Evolutionary conservation across 2,797 vertebrate species (phyloP), one percentile per base, ranked within the genome.

Genomic region (Enteromius afrohamiltoni): DNA sequence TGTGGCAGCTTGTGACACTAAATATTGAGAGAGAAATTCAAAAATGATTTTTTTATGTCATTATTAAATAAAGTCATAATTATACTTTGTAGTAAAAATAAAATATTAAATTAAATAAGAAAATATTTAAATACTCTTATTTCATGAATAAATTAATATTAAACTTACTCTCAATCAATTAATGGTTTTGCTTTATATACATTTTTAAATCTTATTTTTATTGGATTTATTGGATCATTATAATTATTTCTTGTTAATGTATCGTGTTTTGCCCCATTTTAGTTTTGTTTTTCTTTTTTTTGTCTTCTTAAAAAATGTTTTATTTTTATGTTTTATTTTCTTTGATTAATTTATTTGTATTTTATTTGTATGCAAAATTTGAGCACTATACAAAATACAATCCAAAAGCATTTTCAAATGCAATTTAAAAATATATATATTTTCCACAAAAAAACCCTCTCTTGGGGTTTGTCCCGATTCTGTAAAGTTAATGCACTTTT

Each of bases 401-500:
- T 42, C 13, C 37, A 23, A 69, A 69, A 69, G 37, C 7, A 8
- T 29, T 64, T 64, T 17, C 4, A 29, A 17, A 64, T 64, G 26
- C 60, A 31, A 5, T 17, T 64, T 64, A 64, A 64, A 64, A 14
- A 29, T 16, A 42, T 42, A 42, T 42, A 42, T 1, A 60, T 26
- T 60, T 29, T 11, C 8, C 23, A 11, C 1, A 19, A 23, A 11
- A 11, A 40, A n/a, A 13, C 11, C 31, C 10, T 40, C 65, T 68
- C 5, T 40, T n/a, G 4, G 21, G 19, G 21, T n/a, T 40, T 19
- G 3, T 65, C 16, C 29, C 34, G 16, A 19, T 21, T 53, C 47
- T 53, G 70, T 31, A 34, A 49, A 13, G 71, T 55, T 76, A 77
- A 60, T 10, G 74, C 34, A 29, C 34, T 42, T 77, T 47, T 77